Evolutionary conservation across 64 coral and sea anemone genomes (phyloP).

Genomic region (Stylophora pistillata): DNA sequence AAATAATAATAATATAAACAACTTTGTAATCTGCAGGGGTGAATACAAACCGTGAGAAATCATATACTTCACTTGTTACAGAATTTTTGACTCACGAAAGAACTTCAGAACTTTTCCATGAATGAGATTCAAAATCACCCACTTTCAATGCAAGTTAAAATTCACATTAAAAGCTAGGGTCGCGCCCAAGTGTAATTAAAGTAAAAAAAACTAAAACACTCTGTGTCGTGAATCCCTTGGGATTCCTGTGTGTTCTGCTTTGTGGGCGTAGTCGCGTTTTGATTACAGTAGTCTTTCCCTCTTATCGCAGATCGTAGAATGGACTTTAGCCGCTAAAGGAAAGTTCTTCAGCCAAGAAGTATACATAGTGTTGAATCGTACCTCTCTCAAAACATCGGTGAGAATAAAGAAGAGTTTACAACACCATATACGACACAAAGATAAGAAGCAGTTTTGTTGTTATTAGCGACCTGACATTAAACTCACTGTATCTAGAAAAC

Average conservation of each 20-base stretch:
- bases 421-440: background rate
- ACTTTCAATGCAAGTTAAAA: too few species aligned
- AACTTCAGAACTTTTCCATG: too few species aligned
- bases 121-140: too few species aligned
- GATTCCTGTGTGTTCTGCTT: background rate
- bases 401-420: background rate
- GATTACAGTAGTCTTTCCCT: background rate
- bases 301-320: background rate
- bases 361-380: slow-evolving; percentile 14
- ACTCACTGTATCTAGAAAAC: background rate
- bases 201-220: background rate
- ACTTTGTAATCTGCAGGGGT: background rate
- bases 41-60: background rate
- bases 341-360: slow-evolving; percentile 33
- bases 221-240: background rate
- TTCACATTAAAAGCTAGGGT: background rate
- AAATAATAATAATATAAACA: background rate
- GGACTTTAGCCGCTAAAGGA: background rate
- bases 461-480: background rate
- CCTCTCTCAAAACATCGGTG: background rate
- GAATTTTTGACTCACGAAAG: background rate
- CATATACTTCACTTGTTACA: background rate
- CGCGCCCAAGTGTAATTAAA: background rate
- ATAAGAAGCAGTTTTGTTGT: too few species aligned
- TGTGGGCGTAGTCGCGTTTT: too few species aligned